These are phyloP conservation scores for Taxidea taxus DNA, from an alignment of 2,113 vertebrate genomes.

Conservation along the genomic window DNA sequence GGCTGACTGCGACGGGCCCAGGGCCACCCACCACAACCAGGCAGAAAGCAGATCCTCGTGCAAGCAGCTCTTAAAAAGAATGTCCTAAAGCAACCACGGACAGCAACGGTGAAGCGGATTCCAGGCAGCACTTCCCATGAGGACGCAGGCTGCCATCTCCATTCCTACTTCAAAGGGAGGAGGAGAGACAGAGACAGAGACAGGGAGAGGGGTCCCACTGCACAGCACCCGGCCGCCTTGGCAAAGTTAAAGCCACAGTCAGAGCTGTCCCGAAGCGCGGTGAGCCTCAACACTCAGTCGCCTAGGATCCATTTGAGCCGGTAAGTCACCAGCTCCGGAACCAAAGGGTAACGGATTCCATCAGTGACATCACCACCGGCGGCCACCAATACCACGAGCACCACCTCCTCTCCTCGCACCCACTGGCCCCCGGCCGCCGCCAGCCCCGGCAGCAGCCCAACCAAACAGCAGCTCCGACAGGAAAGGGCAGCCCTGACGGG, in stretches of 20 bases:
- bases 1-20: neutral
- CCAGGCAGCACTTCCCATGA: conserved; percentile 2
- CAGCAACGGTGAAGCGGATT: conserved; percentile 12
- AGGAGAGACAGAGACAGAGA: neutral
- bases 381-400: neutral
- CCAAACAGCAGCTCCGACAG: neutral
- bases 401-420: neutral
- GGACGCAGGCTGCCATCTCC: neutral
- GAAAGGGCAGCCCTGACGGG: conserved; percentile 3
- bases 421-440: neutral
- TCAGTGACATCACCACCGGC: neutral
- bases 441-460: neutral
- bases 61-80: conserved; percentile 41
- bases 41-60: conserved; percentile 49
- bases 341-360: neutral
- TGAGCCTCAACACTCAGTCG: conserved; percentile 10
- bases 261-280: conserved; percentile 22
- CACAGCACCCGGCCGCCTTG: neutral
- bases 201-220: neutral
- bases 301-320: neutral
- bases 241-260: conserved; percentile 50
- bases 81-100: conserved; percentile 11
- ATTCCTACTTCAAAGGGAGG: conserved; percentile 27
- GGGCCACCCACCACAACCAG: neutral
- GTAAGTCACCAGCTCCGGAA: conserved; percentile 17